A percentile compares a stretch with the other conserved stretches of the same genome.
Conservation (phyloP, 2,797 vertebrate species). For the Gallinago stenura region DNA sequence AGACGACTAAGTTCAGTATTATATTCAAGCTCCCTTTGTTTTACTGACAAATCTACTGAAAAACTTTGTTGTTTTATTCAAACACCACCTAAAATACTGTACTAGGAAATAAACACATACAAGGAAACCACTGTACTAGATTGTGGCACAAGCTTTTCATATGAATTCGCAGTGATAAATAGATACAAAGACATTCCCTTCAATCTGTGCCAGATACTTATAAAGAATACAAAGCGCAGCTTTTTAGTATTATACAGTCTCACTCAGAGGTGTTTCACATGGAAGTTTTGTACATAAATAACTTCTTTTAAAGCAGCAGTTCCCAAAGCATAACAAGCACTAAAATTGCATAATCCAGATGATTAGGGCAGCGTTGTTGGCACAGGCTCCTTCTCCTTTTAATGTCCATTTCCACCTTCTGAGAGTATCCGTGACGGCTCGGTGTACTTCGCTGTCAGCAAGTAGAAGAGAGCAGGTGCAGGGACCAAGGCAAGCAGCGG, state of each 20-base stretch:
- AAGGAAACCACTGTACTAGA: background rate
- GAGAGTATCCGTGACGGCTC: conserved; percentile 94
- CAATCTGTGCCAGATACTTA: background rate
- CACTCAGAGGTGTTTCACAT: background rate
- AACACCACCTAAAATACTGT: background rate
- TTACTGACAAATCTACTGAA: background rate
- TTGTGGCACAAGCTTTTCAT: background rate
- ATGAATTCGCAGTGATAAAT: conserved; percentile 7
- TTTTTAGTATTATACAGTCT: background rate
- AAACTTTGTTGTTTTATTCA: background rate
- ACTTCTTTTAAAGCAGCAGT: background rate
- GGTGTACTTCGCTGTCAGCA: conserved; percentile 93
- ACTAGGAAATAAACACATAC: conserved; percentile 20
- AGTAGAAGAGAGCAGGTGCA: conserved; percentile 93
- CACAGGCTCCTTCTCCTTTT: background rate
- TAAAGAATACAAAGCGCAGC: background rate
- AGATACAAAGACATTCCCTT: conserved; percentile 10
- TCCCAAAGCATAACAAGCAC: background rate
- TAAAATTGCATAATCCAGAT: background rate
- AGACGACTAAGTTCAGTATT: background rate
- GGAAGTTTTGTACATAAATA: background rate
- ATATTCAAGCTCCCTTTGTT: background rate
- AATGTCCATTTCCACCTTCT: conserved; percentile 93
- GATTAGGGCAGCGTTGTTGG: background rate
- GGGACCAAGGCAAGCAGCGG: conserved; percentile 93